Conservation (phyloP, 1,140 invertebrate species). For the Brevipalpus yothersi region DNA sequence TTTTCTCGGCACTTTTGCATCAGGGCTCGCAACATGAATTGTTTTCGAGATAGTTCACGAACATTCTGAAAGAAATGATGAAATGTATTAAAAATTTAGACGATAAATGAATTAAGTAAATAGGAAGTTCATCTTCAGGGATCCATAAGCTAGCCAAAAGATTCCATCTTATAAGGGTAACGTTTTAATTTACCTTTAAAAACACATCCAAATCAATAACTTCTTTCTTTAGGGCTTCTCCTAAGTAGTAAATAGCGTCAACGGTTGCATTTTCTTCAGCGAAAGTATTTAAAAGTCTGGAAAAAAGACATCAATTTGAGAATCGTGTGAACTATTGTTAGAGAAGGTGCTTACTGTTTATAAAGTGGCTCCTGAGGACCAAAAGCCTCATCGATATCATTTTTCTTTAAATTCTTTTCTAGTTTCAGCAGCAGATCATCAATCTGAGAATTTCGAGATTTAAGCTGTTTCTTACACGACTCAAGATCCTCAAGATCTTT, state of each 20-base stretch:
- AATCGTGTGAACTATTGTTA: background rate
- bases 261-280: constrained; percentile 92
- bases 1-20: constrained; percentile 92
- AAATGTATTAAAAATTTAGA: background rate
- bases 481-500: constrained; percentile 40
- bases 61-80: constrained; percentile 41
- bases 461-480: constrained; percentile 40
- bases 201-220: constrained; percentile 89
- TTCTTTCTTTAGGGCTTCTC: constrained; percentile 72
- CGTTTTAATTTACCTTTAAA: constrained; percentile 36
- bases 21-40: constrained; percentile 79
- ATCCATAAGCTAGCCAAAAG: background rate
- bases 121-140: too few relatives aligned
- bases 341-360: constrained; percentile 36
- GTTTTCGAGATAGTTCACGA: constrained; percentile 68
- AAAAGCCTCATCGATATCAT: constrained; percentile 88
- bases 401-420: constrained; percentile 34
- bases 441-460: constrained; percentile 63
- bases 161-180: background rate
- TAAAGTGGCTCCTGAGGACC: constrained; percentile 86
- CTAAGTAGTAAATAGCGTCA: constrained; percentile 94
- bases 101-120: background rate
- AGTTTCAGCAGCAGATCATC: constrained; percentile 50
- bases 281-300: constrained; percentile 70
- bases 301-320: background rate